Evolutionary conservation across 2,113 vertebrate genomes (phyloP), one percentile per base, ranked within the genome.

Genomic region (rabbit (Oryctolagus cuniculus)): DNA sequence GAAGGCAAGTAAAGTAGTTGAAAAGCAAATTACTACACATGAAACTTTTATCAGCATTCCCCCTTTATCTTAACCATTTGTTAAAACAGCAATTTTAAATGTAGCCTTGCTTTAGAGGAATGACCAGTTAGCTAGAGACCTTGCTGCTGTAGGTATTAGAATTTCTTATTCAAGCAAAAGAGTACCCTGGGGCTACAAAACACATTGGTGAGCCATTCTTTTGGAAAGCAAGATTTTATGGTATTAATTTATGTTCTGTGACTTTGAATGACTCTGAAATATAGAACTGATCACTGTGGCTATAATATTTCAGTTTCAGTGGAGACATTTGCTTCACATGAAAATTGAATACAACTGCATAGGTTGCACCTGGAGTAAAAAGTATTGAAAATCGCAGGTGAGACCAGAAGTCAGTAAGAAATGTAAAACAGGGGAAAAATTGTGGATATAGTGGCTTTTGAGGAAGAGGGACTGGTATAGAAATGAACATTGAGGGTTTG

Each of bases 221-320:
- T 93, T 78, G 88, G 44, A 90, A 93, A 55, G 55, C 64, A 97
- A 94, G 72, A 91, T 91, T 97, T 96, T 90, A 87, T 90, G 34
- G 44, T 77, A 90, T 94, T 95, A 91, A 91, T 94, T 96, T 97
- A 95, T 97, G 95, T 97, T 85, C 63, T 96, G 84, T 89, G 97
- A 85, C 83, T 93, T 87, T 83, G 49, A 93, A 96, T 95, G 92
- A 89, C 67, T 95, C 75, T 55, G 67, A 96, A 97, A 96, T 93
- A 82, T 24, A 90, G 63, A 93, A 55, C 84, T 97, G 94, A 93
- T 96, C 81, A 93, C 73, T 10, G 2, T 74, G 24, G 27, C 15
- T 64, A 10, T 70, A 90, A 15, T 21, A 87, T 73, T 88, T 89
- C 34, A 85, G 64, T 85, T 96, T 77, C 38, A 93, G 31, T 88